Base-by-base conservation (phyloP, 1,140 invertebrate genomes). In the Brachionus asplanchnoidis region DNA sequence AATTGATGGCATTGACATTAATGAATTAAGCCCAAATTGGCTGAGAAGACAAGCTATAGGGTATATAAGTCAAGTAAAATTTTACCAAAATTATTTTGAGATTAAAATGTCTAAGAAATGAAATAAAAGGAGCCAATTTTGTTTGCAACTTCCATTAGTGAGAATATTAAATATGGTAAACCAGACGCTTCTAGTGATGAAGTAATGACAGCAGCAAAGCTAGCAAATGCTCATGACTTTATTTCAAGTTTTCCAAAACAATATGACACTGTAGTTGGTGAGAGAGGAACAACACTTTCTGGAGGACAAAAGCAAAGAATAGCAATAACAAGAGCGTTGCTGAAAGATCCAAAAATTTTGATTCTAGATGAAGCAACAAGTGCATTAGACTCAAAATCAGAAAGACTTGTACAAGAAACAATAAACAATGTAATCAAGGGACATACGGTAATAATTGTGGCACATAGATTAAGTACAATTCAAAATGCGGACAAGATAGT, bases 251-350 rank as follows among this genome's bases (percentile, higher is more conserved):
- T 98, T 89, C 95, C 95, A 0, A 88, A 93, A 4, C 94, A 94
- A 0, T 98, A 97, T 88, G 89, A 93, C 66, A 98, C 96, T 0
- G 88, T 95, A 82, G 93, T 97, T 1, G 96, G 96, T 0, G 95
- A 97, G 90, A 89, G 95, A 80, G 95, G 95, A 1, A 92, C 93
- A n/a, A 93, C 95, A 50, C 90, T 97, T 26, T 95, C 94, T 83
- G 95, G 95, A 3, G 95, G 95, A 0, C 95, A 97, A 89, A 95
- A 95, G 86, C 95, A 97, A 88, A 91, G 95, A 85, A 94, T 97
- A 85, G 95, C 95, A 9, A 97, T 97, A 85, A 95, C 95, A 0
- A 89, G 95, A 85, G 95, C 95, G 0, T 91, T 97, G 17, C 88
- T 97, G 1, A 96, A 96, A 90, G 93, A 95, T 87, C 95, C 95